These are phyloP conservation scores for Carettochelys insculpta DNA, from an alignment of 2,113 vertebrate genomes.

Conservation along the genomic window DNA sequence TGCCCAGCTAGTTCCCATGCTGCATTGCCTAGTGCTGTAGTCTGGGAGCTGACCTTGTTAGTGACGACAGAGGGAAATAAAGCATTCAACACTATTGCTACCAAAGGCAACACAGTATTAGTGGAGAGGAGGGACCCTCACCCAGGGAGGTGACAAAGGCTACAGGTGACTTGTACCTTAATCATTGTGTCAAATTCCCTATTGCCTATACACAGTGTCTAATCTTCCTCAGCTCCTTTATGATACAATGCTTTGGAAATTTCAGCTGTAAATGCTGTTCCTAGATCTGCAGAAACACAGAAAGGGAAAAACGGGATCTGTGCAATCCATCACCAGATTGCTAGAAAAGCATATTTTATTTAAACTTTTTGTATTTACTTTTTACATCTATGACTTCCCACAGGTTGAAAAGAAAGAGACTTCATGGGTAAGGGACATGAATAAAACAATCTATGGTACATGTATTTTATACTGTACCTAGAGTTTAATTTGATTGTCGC, in stretches of 20 bases:
- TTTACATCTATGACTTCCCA: not conserved
- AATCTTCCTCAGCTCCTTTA: not conserved
- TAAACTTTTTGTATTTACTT: not conserved
- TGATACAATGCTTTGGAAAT: not conserved
- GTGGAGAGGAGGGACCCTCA: not conserved
- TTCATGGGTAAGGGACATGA: not conserved
- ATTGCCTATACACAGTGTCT: not conserved
- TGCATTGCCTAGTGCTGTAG: too few relatives aligned
- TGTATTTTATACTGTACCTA: not conserved
- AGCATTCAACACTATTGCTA: not conserved
- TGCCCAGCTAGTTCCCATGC: too few relatives aligned
- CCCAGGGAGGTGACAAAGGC: not conserved
- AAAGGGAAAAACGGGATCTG: not conserved
- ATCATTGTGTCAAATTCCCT: not conserved
- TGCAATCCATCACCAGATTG: not conserved
- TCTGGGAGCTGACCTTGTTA: too few relatives aligned
- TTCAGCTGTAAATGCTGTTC: not conserved
- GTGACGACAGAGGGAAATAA: too few relatives aligned
- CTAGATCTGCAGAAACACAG: not conserved
- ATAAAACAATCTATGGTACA: not conserved
- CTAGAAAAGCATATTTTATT: not conserved
- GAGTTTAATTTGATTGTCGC: not conserved
- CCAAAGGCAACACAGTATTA: not conserved
- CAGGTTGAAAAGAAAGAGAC: not conserved
- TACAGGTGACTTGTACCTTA: not conserved